Evolutionary conservation across 2,888 invertebrate species (phyloP), one percentile per base, ranked within the genome.

Genomic region (Digitonthophagus gazella): DNA sequence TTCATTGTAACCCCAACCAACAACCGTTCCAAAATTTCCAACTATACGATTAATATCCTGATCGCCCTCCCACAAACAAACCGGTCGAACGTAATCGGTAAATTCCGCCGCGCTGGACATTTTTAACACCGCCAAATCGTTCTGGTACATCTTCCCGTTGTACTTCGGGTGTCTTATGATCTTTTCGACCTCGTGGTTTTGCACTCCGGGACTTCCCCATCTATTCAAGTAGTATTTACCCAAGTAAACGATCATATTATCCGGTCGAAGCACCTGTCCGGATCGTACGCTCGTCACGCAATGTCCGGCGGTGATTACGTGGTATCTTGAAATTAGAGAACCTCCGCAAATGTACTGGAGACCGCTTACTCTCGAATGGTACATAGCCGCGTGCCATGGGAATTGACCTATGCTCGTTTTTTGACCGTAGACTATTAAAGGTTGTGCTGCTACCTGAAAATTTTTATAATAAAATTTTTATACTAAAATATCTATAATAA

Each of bases 351-450:
- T 79, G 70, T 82, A 82, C 3, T 76, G 78, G 20, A 82, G 67
- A 68, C 81, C 80, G 18, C 78, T 78, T 1, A 79, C 79, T 72
- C 75, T 76, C 0, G 87, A 85, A 74, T 87, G 86, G 76, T 89
- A 90, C 0, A 89, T 78, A 0, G 89, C 90, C 6, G 87, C 87
- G 78, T 90, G 90, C 90, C 90, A 90, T 0, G 90, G 90, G 86
- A 88, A 90, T 74, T 90, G 88, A 0, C 89, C 89, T 69, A 87
- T 87, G 44, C 84, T 77, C 0, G 89, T 88, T 0, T 85, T 84
- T 19, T 85, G 84, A 0, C 89, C 89, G 72, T 86, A 84, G 2
- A 88, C 86, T 65, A 89, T 87, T 67, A 89, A 78, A 0, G 88
- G 88, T 71, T 84, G 83, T 0, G 88, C 81, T 75, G 84, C 66